These are phyloP conservation scores for Ophion slaviceki DNA, from an alignment of 2,888 invertebrate species.

Conservation along the genomic window DNA sequence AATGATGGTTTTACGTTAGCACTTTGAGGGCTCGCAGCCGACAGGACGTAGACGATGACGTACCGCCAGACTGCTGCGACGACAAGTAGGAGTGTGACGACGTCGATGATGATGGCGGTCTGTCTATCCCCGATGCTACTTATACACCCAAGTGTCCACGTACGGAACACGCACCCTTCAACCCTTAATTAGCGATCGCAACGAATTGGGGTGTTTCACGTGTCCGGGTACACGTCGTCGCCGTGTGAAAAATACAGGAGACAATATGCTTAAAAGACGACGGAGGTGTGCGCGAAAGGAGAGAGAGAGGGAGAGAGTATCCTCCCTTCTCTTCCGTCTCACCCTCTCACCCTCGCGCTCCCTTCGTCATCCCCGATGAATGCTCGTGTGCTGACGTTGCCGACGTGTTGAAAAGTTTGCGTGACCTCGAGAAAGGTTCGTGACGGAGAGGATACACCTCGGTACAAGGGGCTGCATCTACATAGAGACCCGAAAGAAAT, in stretches of 20 bases:
- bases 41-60: constrained; percentile 51
- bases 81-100: constrained; percentile 39
- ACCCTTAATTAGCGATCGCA: constrained; percentile 61
- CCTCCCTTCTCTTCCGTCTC: background rate
- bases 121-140: constrained; percentile 8
- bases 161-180: constrained; percentile 36
- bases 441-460: constrained; percentile 3
- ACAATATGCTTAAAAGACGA: background rate
- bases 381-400: constrained; percentile 22
- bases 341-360: background rate
- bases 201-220: constrained; percentile 38
- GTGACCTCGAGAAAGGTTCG: constrained; percentile 57
- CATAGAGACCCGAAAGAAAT: too few relatives aligned
- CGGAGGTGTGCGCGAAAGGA: background rate
- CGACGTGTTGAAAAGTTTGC: constrained; percentile 59
- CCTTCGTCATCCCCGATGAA: background rate
- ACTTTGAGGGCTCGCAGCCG: constrained; percentile 33
- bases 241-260: constrained; percentile 22
- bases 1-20: constrained; percentile 18
- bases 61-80: constrained; percentile 39
- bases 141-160: background rate
- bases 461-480: background rate
- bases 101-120: constrained; percentile 34
- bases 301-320: background rate
- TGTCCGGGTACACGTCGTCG: constrained; percentile 11